Evolutionary conservation across 2,888 invertebrate species (phyloP), one percentile per base, ranked within the genome.

Genomic region (Lamellibrachia columna): DNA sequence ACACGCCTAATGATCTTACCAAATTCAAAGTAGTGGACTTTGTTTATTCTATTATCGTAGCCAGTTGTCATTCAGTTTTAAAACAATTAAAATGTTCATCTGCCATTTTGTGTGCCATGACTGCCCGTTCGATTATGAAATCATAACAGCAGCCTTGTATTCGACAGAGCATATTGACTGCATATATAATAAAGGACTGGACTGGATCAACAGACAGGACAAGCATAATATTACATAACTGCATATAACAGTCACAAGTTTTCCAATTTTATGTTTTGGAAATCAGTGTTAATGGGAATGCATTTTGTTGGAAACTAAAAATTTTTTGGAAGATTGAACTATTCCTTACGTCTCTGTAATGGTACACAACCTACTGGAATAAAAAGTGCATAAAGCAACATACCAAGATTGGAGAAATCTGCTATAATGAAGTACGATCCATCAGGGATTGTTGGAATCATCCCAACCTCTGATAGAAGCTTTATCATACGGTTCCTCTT

Each of bases 371-470:
- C 4, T 91, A 91, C 15, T 58, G 6, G 52, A 22, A 92, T 53
- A 55, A 92, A 92, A n/a, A 92, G n/a, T 1, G 7, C 6, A 91
- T 92, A 6, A 75, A 22, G 6, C 75, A 75, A 75, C 75, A n/a
- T 75, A 96, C 96, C 94, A 40, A 96, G 93, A 91, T 95, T 94
- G 1, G 98, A 97, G 98, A 98, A 99, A 97, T 99, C 98, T 1
- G 99, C 99, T 92, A 99, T 96, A 97, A 99, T 98, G 96, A 99
- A 99, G 97, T 99, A 99, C 0, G 99, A 99, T 3, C 99, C 99
- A 95, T 99, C 98, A 0, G 99, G 99, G 93, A 99, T 97, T 0
- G 98, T 98, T 0, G 99, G 99, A 90, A 97, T 97, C 98, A 99
- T 98, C 0, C 99, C 99, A 92, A 98, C 98, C 15, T 98, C 98